A percentile compares a stretch with the other conserved stretches of the same genome.
Evolutionary conservation across 1,140 invertebrate genomes (phyloP).

Genomic region (Calliphora vicina): DNA sequence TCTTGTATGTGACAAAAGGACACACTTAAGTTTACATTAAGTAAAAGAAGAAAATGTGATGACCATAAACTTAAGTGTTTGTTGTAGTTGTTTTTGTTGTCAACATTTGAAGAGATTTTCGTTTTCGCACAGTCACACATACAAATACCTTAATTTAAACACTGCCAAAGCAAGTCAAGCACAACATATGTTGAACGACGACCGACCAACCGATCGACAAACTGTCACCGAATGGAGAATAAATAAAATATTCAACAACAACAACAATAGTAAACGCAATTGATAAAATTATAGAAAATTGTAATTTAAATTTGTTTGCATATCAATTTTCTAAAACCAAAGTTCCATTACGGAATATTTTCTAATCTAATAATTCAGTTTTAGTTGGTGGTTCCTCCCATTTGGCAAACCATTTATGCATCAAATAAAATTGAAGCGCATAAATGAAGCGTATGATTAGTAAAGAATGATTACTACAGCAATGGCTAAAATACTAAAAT

Average conservation of each 20-base stretch:
- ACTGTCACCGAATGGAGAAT: background rate
- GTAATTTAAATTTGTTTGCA: background rate
- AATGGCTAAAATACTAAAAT: background rate
- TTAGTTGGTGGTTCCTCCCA: background rate
- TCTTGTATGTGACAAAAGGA: conserved; percentile 34
- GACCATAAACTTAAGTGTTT: conserved; percentile 31
- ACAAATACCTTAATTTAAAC: background rate
- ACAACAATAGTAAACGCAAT: background rate
- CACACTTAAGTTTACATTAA: conserved; percentile 31
- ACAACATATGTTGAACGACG: background rate
- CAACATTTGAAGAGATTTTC: conserved; percentile 26
- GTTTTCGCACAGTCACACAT: background rate
- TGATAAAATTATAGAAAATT: background rate
- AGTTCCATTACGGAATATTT: background rate
- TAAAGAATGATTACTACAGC: too few species aligned
- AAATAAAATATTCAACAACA: background rate
- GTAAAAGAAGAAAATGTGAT: conserved; percentile 5
- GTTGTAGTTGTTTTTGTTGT: background rate
- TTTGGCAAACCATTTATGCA: background rate
- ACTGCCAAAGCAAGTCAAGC: background rate
- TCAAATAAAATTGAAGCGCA: background rate
- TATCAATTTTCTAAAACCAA: background rate
- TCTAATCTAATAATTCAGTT: background rate
- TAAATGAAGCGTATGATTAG: background rate
- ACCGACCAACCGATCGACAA: background rate